Evolutionary conservation across 2,113 vertebrate genomes (phyloP).

Genomic region (Hippolais icterina): DNA sequence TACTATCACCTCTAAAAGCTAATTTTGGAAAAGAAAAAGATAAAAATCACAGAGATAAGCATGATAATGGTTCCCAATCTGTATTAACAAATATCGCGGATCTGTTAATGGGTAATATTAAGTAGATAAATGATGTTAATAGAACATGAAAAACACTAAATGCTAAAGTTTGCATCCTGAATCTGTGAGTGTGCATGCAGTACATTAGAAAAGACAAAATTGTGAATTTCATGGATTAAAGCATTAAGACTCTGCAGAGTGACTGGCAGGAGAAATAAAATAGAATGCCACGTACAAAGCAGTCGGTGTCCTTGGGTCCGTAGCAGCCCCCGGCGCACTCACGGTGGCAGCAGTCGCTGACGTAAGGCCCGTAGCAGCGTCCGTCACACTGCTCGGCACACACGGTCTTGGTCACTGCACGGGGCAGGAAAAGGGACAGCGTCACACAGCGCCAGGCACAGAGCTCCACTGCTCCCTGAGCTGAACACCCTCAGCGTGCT

Average conservation of each 20-base stretch:
- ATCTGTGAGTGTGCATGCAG: neutral
- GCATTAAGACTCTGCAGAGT: neutral
- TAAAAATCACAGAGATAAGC: conserved; percentile 52
- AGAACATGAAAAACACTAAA: conserved; percentile 32
- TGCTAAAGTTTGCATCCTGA: neutral
- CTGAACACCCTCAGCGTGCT: fast-evolving
- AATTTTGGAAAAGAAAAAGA: conserved; percentile 62
- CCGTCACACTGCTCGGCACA: conserved; percentile 97
- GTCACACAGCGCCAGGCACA: neutral
- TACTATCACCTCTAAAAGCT: neutral
- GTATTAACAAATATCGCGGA: conserved; percentile 53
- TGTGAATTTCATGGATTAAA: neutral
- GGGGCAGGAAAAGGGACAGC: neutral
- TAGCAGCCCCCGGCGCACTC: conserved; percentile 95
- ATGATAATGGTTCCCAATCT: conserved; percentile 43
- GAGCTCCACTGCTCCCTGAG: too few relatives aligned
- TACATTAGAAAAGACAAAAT: neutral
- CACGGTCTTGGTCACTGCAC: conserved; percentile 91
- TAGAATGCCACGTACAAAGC: conserved; percentile 83
- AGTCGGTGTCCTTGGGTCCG: conserved; percentile 95
- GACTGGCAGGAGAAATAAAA: neutral
- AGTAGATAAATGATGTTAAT: conserved; percentile 34
- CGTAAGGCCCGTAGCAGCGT: conserved; percentile 92
- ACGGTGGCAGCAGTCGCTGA: conserved; percentile 95
- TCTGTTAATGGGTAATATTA: conserved; percentile 42